Evolutionary conservation across 2,113 vertebrate genomes (phyloP).

Genomic region (Marcusenius ussheri): DNA sequence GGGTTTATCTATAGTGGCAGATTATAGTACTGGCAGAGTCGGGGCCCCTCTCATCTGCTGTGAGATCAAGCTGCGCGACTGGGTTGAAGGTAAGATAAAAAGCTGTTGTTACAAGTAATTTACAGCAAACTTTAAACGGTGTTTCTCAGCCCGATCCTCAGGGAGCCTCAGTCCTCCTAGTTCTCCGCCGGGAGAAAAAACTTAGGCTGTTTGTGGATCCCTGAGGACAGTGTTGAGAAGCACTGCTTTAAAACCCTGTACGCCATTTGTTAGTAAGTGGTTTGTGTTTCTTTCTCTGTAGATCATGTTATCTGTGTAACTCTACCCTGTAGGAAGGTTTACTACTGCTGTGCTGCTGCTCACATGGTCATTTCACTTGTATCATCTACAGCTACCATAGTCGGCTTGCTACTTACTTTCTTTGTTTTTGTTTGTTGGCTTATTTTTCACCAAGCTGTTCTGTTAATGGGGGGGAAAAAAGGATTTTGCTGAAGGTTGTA

Average conservation of each 20-base stretch:
- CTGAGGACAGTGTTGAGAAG: not conserved
- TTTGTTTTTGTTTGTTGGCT: not conserved
- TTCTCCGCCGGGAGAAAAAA: not conserved
- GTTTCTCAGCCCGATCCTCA: not conserved
- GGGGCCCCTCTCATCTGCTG: constrained; percentile 73
- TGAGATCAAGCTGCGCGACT: constrained; percentile 72
- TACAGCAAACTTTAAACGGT: not conserved
- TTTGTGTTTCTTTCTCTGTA: not conserved
- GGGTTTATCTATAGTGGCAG: constrained; percentile 53
- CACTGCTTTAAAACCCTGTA: not conserved
- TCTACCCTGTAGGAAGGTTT: not conserved
- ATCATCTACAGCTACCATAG: not conserved
- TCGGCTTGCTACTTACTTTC: not conserved
- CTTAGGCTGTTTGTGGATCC: not conserved
- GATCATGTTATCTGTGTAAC: not conserved
- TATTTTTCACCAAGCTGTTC: not conserved
- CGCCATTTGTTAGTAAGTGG: not conserved
- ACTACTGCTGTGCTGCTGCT: not conserved
- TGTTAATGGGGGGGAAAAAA: not conserved
- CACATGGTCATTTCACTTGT: not conserved
- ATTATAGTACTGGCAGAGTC: constrained; percentile 73
- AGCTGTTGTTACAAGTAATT: not conserved
- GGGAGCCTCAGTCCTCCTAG: not conserved
- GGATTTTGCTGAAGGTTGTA: not conserved
- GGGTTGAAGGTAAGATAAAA: constrained; percentile 67